phyloP scores from a whole-genome alignment of 2,797 vertebrate species.

The Chiloscyllium punctatum region DNA sequence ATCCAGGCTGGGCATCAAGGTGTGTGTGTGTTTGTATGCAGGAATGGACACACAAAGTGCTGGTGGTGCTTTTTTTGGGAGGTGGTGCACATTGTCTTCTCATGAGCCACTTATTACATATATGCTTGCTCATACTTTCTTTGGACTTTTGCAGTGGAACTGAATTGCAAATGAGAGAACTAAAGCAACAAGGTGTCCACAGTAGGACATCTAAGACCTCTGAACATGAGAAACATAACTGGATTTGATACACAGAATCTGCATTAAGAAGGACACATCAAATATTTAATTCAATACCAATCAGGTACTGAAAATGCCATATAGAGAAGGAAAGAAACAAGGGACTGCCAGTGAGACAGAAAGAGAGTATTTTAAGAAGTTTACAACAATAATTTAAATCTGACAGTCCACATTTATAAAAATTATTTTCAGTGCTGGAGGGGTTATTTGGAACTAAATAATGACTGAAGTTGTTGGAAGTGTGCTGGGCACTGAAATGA shows the following conservation, averaged over 20 bases:
- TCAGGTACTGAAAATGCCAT: neutral
- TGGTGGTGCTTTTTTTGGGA: too few species aligned
- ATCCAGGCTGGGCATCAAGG: too few species aligned
- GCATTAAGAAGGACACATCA: neutral
- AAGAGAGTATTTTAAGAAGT: neutral
- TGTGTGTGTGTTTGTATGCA: too few species aligned
- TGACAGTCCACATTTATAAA: neutral
- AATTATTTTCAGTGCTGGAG: neutral
- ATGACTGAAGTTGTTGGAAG: neutral
- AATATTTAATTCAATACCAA: neutral
- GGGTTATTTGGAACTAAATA: neutral
- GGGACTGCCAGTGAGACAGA: too few species aligned
- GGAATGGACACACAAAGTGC: too few species aligned
- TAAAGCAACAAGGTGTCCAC: neutral
- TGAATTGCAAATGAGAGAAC: neutral
- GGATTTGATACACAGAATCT: neutral
- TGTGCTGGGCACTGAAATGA: neutral
- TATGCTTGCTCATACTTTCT: neutral
- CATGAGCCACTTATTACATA: neutral
- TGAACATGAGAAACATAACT: neutral
- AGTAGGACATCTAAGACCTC: too few species aligned
- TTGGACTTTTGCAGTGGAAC: neutral
- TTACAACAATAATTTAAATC: neutral
- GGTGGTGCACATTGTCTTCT: too few species aligned
- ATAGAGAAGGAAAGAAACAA: neutral